Conservation (phyloP, 2,797 vertebrate species). For the Lagocephalus sceleratus region DNA sequence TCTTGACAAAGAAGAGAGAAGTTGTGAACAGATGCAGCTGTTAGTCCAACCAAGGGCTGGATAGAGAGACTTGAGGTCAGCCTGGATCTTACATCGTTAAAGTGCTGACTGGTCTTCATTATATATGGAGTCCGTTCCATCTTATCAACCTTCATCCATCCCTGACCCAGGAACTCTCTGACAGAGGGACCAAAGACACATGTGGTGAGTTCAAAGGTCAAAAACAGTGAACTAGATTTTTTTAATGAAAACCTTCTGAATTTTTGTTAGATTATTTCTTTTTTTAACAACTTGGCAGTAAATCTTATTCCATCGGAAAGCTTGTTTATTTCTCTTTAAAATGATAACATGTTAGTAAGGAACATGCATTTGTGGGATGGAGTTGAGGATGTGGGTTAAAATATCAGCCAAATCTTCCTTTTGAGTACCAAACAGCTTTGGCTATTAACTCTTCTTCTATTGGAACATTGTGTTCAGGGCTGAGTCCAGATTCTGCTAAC, state of each 20-base stretch:
- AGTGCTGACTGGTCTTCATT: slow-evolving; percentile 96
- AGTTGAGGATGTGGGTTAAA: too few relatives aligned
- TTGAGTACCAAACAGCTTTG: too few relatives aligned
- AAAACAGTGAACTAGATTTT: not conserved
- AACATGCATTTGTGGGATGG: too few relatives aligned
- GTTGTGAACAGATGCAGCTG: not conserved
- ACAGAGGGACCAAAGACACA: slow-evolving; percentile 24
- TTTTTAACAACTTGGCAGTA: too few relatives aligned
- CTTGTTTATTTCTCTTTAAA: too few relatives aligned
- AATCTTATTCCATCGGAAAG: too few relatives aligned
- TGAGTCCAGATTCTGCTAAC: too few relatives aligned
- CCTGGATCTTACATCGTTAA: slow-evolving; percentile 84
- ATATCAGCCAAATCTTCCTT: too few relatives aligned
- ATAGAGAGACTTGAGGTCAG: too few relatives aligned
- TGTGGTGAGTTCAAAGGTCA: slow-evolving; percentile 2
- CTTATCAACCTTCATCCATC: slow-evolving; percentile 97
- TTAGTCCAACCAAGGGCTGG: not conserved
- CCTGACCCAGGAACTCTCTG: slow-evolving; percentile 95
- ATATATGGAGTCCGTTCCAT: slow-evolving; percentile 91
- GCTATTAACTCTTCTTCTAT: too few relatives aligned
- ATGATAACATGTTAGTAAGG: too few relatives aligned
- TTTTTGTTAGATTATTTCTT: not conserved
- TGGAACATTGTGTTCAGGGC: too few relatives aligned
- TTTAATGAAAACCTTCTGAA: not conserved
- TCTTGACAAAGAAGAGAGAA: slow-evolving; percentile 65